phyloP scores from a whole-genome alignment of 2,888 invertebrate genomes.

The Abrostola tripartita region DNA sequence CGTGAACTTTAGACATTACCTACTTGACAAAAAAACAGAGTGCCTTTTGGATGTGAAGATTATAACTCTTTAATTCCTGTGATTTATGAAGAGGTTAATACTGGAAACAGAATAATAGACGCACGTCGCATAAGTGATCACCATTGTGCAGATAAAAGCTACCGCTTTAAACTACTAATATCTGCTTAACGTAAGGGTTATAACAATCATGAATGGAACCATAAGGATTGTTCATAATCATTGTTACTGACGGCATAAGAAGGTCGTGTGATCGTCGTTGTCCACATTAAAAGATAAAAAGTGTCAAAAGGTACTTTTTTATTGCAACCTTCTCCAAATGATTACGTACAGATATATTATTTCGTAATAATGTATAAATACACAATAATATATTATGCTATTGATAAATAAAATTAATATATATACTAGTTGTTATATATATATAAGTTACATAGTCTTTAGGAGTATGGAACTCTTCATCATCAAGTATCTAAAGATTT shows the following conservation, averaged over 20 bases:
- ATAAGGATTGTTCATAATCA: background rate
- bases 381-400: no score
- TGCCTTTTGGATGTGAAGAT: background rate
- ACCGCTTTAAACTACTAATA: background rate
- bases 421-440: no score
- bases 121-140: constrained; percentile 2
- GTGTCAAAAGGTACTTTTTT: background rate
- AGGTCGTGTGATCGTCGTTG: background rate
- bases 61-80: no score
- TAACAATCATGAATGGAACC: constrained; percentile 2
- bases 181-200: constrained; percentile 2
- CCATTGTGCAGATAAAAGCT: background rate
- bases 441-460: no score
- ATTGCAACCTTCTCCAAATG: background rate
- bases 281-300: background rate
- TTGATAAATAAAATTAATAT: no score
- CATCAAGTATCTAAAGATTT: no score
- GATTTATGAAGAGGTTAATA: background rate
- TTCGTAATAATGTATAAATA: no score
- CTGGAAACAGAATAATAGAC: background rate
- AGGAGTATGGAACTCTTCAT: no score
- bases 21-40: constrained; percentile 2
- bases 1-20: constrained; percentile 53
- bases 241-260: constrained; percentile 1
- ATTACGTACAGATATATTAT: no score